Base-by-base conservation (phyloP, 37 sponge, comb jelly and placozoan genomes). In the Halichondria panicea region DNA sequence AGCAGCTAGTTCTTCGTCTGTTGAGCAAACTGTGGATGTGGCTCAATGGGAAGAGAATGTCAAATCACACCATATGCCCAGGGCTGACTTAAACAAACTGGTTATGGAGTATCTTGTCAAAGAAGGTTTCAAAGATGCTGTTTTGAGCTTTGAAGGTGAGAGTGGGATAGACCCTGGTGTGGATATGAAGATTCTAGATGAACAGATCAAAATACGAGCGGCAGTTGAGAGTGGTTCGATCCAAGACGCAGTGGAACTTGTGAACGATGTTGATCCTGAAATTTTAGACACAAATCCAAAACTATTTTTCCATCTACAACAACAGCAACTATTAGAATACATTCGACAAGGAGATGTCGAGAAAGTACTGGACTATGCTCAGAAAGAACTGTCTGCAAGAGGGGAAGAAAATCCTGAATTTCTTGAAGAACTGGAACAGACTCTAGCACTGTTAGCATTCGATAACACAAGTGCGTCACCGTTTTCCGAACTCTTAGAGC, bases 121-220 rank as follows among this genome's bases (percentile, higher is more conserved):
- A 24, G 96, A 95, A 60, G 96, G 96, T 0, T 95, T 91, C 72
- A 95, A 89, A 79, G 96, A 95, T 3, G 96, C 96, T 1, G 96
- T 92, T 4, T 43, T 79, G 21, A 44, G 66, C 35, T 91, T 95
- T 57, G 67, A 87, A 58, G 50, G 72, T 38, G 92, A 91, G 61
- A 71, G 70, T 13, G 83, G 80, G 13, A 58, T 87, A 0, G 56
- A 69, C 11, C 71, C 88, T 43, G 88, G 84, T 25, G 63, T 87
- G 0, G 79, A 91, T 55, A 54, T 74, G 54, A 44, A 66, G 22
- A 55, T 83, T 15, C 74, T 91, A 70, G 96, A 91, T 28, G 83
- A 87, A 65, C 86, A 92, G 58, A 92, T 84, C 33, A 74, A 71
- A 48, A 85, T 95, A 37, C 78, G 90, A 46, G 62, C 78, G 15